These are phyloP conservation scores for Rhynchotus rufescens DNA, from an alignment of 2,797 vertebrate species.

Conservation along the genomic window DNA sequence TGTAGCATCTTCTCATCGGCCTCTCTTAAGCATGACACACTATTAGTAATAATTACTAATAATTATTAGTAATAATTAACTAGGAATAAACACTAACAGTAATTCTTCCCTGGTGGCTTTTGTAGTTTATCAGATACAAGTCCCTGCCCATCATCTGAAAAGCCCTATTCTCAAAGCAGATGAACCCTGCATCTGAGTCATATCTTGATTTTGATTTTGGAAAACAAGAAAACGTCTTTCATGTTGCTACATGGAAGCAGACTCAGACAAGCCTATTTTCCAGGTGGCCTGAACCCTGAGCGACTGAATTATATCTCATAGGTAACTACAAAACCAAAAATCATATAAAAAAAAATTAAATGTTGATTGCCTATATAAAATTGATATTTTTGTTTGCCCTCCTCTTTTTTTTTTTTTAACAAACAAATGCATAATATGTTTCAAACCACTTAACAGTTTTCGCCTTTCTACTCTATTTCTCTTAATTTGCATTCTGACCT, in stretches of 20 bases:
- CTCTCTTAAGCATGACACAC: not conserved
- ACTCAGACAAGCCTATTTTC: not conserved
- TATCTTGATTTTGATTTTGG: not conserved
- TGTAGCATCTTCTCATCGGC: accelerated
- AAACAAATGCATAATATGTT: not conserved
- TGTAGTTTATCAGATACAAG: not conserved
- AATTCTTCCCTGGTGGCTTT: not conserved
- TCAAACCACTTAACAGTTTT: not conserved
- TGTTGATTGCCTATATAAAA: not conserved
- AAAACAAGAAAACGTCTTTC: not conserved
- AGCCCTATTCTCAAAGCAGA: not conserved
- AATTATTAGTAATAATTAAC: not conserved
- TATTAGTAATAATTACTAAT: not conserved
- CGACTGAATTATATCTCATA: not conserved
- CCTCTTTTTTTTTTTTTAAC: not conserved
- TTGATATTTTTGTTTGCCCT: not conserved
- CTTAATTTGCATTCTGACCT: not conserved
- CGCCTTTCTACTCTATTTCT: not conserved
- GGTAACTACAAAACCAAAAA: not conserved
- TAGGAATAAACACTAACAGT: not conserved
- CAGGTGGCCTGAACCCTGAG: not conserved
- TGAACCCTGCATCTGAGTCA: not conserved
- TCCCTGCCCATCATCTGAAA: not conserved
- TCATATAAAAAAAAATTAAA: not conserved
- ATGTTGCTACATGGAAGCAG: not conserved